phyloP scores from a whole-genome alignment of 2,888 invertebrate species.

The Dromius quadrimaculatus region DNA sequence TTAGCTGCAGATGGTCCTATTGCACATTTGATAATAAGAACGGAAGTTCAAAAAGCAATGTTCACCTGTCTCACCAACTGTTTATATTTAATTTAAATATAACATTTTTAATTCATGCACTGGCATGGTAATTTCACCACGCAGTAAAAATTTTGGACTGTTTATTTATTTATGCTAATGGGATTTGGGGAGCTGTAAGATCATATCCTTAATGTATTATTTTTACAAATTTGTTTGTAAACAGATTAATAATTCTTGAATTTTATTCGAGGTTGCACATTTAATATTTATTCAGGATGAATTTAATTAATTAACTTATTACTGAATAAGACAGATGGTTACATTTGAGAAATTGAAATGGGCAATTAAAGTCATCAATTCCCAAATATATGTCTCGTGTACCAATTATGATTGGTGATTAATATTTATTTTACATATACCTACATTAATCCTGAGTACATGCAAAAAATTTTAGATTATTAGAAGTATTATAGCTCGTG shows the following conservation, averaged over 20 bases:
- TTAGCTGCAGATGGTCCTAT: slow-evolving; percentile 17
- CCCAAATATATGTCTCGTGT: too few species aligned
- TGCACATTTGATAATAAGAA: slow-evolving; percentile 25
- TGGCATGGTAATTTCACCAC: slow-evolving; percentile 11
- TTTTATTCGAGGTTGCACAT: too few species aligned
- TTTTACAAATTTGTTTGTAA: slow-evolving; percentile 17
- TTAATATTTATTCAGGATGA: too few species aligned
- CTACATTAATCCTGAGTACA: too few species aligned
- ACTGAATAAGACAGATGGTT: too few species aligned
- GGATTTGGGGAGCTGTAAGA: slow-evolving; percentile 11
- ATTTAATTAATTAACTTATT: too few species aligned
- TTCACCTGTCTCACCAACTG: slow-evolving; percentile 16
- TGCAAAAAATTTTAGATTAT: too few species aligned
- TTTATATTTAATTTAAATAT: slow-evolving; percentile 5
- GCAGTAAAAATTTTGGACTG: slow-evolving; percentile 1
- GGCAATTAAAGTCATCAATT: too few species aligned
- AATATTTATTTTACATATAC: too few species aligned
- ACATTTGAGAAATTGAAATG: too few species aligned
- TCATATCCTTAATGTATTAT: slow-evolving; percentile 3
- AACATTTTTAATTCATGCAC: neutral
- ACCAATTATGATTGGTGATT: too few species aligned
- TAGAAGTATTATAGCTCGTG: too few species aligned
- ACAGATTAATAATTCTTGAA: slow-evolving; percentile 14
- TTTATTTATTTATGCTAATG: slow-evolving; percentile 35
- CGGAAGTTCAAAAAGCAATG: slow-evolving; percentile 10